Base-by-base conservation (phyloP, 2,888 invertebrate species). In the Elgonia sp. region DNA sequence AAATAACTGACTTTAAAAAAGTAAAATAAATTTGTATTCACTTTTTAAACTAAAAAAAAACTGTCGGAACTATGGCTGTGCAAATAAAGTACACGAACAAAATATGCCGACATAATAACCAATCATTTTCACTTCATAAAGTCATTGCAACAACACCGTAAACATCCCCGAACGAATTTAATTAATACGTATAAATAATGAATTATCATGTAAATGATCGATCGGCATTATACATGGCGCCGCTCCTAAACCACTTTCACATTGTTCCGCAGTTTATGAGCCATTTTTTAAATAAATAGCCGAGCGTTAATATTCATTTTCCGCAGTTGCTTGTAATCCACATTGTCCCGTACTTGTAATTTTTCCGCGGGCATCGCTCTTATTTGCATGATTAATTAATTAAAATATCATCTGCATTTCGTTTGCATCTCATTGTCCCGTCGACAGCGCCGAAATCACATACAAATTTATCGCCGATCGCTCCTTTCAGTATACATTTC, bases 311-410 rank as follows among this genome's bases (percentile, higher is more conserved):
- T 79, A 84, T 84, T 84, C 84, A 55, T 86, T 75, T 62, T 76
- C 73, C 75, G 46, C 60, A 29, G 57, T 40, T 37, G 39, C 50
- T 62, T 37, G 57, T 73, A 73, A 79, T 79, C 57, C 72, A 46
- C 67, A 76, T 84, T 75, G 75, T 77, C 50, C 65, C 69, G 42
- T 16, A 40, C 53, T 69, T 84, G 62, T 84, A 84, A 80, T 79
- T 84, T 85, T 60, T 57, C 77, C 75, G 55, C 53, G 80, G 62
- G 50, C 80, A 65, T 3, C 67, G 21, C 21, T 73, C 50, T 65
- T 86, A 84, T 83, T 83, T 75, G 79, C 83, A 88, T 80, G 77
- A 82, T 86, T 83, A 72, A 83, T 76, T 86, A 82, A 88, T 88
- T 83, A 81, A 86, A 89, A 81, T 77, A 77, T 84, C 81, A 84